Conservation (phyloP, 2,113 vertebrate species). For the Struthio camelus region DNA sequence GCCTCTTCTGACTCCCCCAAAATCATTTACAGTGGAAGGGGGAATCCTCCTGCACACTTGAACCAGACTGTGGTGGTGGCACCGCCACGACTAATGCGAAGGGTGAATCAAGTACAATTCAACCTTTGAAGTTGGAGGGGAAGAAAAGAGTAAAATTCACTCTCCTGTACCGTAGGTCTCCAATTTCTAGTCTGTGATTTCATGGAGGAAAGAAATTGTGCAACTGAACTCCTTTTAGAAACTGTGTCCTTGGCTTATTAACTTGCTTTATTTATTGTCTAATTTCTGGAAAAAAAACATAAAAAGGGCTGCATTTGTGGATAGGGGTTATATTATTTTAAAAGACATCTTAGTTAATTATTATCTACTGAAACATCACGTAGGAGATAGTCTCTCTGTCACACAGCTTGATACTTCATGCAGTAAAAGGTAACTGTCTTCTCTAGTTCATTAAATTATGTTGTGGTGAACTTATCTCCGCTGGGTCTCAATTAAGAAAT, state of each 20-base stretch:
- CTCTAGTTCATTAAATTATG: conserved; percentile 18
- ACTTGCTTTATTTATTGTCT: neutral
- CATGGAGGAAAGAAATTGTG: neutral
- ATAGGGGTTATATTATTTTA: conserved; percentile 50
- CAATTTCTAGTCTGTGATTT: neutral
- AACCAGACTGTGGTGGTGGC: neutral
- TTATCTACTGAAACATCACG: conserved; percentile 10
- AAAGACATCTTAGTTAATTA: conserved; percentile 39
- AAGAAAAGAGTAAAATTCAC: neutral
- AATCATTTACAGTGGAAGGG: neutral
- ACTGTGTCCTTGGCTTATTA: neutral
- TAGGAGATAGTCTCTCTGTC: conserved; percentile 41
- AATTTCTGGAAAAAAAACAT: neutral
- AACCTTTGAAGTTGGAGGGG: neutral
- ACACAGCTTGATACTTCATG: conserved; percentile 12
- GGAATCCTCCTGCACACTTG: neutral
- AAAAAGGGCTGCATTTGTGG: conserved; percentile 18
- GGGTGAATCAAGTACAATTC: neutral
- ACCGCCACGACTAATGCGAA: neutral
- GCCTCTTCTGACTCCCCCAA: neutral
- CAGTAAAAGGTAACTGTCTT: conserved; percentile 29
- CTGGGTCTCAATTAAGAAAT: conserved; percentile 56
- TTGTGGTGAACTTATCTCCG: conserved; percentile 34
- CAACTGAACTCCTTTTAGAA: neutral
- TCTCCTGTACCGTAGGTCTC: neutral